phyloP scores from a whole-genome alignment of 2,113 vertebrate genomes.

The Cranoglanis bouderius region DNA sequence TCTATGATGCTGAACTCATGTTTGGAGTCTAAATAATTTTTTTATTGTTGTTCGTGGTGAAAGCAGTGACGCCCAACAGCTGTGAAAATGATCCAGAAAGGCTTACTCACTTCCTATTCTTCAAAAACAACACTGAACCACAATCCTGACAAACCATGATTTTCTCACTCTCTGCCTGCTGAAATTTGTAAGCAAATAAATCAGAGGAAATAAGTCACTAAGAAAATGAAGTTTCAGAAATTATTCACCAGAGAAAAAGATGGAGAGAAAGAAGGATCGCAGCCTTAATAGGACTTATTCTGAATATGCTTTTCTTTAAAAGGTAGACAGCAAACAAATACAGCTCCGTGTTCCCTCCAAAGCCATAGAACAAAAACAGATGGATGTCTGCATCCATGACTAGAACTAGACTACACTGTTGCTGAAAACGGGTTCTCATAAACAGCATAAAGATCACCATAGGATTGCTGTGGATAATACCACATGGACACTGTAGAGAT shows the following conservation, averaged over 20 bases:
- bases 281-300: neutral
- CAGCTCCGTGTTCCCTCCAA: neutral
- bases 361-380: neutral
- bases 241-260: neutral
- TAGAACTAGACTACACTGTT: neutral
- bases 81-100: neutral
- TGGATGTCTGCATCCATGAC: neutral
- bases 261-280: neutral
- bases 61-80: neutral
- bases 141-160: neutral
- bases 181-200: neutral
- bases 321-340: neutral
- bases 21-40: neutral
- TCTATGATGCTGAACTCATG: neutral
- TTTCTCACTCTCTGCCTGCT: neutral
- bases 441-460: neutral
- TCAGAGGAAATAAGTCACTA: neutral
- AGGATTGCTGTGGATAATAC: neutral
- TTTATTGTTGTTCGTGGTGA: too few species aligned
- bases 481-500: neutral
- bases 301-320: neutral
- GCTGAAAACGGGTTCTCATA: neutral
- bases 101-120: neutral
- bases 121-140: neutral
- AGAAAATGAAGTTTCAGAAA: neutral